A percentile compares a stretch with the other conserved stretches of the same genome.
Evolutionary conservation across 1,140 invertebrate genomes (phyloP).

Genomic region (Kradibia gibbosae): DNA sequence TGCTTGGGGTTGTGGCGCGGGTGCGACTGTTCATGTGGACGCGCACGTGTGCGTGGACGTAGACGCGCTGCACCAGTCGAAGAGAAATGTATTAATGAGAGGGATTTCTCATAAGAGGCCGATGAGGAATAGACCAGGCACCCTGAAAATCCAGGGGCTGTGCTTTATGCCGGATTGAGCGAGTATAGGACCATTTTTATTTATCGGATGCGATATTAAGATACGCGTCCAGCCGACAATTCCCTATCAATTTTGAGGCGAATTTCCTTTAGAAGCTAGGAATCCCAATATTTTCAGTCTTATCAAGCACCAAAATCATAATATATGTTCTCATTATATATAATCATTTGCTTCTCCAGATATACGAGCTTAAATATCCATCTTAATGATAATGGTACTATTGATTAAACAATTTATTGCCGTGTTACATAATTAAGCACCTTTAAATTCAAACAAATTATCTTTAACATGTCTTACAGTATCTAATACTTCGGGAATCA

Average conservation of each 20-base stretch:
- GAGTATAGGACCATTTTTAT: neutral
- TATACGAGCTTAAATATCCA: neutral
- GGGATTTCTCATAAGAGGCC: slow-evolving; percentile 10
- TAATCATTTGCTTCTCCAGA: neutral
- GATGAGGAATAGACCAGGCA: neutral
- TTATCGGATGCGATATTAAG: neutral
- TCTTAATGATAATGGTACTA: too few relatives aligned
- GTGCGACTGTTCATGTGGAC: neutral
- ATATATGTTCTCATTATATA: slow-evolving; percentile 29
- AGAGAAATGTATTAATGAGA: slow-evolving; percentile 48
- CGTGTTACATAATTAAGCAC: too few relatives aligned
- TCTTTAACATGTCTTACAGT: too few relatives aligned
- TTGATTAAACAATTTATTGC: too few relatives aligned
- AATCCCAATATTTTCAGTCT: neutral
- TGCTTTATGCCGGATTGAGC: neutral
- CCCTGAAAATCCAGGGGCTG: too few relatives aligned
- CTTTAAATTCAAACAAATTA: too few relatives aligned
- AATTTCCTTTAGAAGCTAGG: neutral
- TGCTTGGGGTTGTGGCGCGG: neutral
- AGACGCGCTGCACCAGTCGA: slow-evolving; percentile 25
- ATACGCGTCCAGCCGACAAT: neutral
- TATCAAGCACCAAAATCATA: neutral
- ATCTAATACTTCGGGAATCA: too few relatives aligned
- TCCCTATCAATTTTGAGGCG: neutral
- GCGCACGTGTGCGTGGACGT: neutral